Evolutionary conservation across 2,888 invertebrate genomes (phyloP).

Genomic region (Dryococelus australis): DNA sequence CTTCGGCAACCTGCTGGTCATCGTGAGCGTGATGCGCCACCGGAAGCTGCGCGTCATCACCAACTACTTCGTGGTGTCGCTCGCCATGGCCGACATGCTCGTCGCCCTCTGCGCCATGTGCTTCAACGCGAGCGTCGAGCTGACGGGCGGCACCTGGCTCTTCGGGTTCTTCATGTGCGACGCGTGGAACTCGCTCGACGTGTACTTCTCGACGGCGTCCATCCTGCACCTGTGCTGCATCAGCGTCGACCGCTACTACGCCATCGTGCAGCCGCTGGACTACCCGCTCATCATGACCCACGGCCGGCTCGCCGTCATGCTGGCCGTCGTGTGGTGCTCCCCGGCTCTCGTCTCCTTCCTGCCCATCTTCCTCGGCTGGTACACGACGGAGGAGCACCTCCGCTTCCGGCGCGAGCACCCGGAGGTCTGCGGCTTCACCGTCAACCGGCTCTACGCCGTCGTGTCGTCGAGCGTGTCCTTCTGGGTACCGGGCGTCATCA

Average conservation of each 20-base stretch:
- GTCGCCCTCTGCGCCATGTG: constrained; percentile 93
- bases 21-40: constrained; percentile 82
- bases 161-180: constrained; percentile 92
- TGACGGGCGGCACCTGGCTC: constrained; percentile 84
- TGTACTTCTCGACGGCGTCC: constrained; percentile 91
- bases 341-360: constrained; percentile 92
- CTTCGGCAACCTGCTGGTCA: constrained; percentile 91
- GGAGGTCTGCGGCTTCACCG: constrained; percentile 82
- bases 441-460: constrained; percentile 85
- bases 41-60: constrained; percentile 86
- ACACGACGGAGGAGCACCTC: constrained; percentile 85
- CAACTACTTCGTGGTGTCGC: constrained; percentile 94
- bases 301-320: constrained; percentile 79
- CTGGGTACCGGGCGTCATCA: constrained; percentile 75
- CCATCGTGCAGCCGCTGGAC: constrained; percentile 91
- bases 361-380: constrained; percentile 95
- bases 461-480: constrained; percentile 91
- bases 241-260: constrained; percentile 77
- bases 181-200: constrained; percentile 93
- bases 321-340: constrained; percentile 90
- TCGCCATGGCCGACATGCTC: constrained; percentile 92
- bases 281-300: constrained; percentile 94
- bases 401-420: constrained; percentile 68
- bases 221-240: constrained; percentile 95
- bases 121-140: constrained; percentile 88